Base-by-base conservation (phyloP, 2,888 invertebrate species). In the Tipula lateralis region DNA sequence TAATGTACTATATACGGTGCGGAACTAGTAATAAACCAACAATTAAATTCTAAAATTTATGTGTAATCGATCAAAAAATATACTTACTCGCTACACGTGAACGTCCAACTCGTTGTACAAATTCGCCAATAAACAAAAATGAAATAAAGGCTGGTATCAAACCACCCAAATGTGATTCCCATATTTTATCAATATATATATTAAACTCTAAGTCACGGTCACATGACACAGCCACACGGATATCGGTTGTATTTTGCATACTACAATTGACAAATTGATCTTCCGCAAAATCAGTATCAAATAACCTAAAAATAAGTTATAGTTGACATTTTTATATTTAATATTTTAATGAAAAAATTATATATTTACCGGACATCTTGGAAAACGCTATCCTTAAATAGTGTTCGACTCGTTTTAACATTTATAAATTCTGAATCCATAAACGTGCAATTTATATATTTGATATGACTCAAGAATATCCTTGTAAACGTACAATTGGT, bases 361-460 rank as follows among this genome's bases (percentile, higher is more conserved):
- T 44, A n/a, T n/a, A 87, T 89, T 89, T 87, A 94, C 94, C 93
- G 93, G 87, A 93, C 93, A 88, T 93, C 92, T 84, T 92, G 90
- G 85, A 95, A 93, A 3, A 91, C 87, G 81, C 93, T 93, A 84
- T 93, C 92, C 82, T 91, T 91, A 88, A 95, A 95, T 86, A 91
- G 92, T 0, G 94, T 93, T 85, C 93, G 92, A 83, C 94, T 94
- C 13, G 94, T 93, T 88, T 94, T 94, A 81, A 95, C 93, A 87
- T 94, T 94, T 34, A 92, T 92, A 88, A 96, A 94, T 86, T 93
- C 93, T 2, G 93, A 93, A 81, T 93, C 92, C n/a, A 91, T 90
- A 88, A 96, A 94, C 5, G 93, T 91, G 88, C 95, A 95, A 87
- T 94, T 94, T 86, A 91, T 90, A 89, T 95, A 95, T 85, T 92